Evolutionary conservation across 2,113 vertebrate species (phyloP), one percentile per base, ranked within the genome.

Genomic region (Scalopus aquaticus): DNA sequence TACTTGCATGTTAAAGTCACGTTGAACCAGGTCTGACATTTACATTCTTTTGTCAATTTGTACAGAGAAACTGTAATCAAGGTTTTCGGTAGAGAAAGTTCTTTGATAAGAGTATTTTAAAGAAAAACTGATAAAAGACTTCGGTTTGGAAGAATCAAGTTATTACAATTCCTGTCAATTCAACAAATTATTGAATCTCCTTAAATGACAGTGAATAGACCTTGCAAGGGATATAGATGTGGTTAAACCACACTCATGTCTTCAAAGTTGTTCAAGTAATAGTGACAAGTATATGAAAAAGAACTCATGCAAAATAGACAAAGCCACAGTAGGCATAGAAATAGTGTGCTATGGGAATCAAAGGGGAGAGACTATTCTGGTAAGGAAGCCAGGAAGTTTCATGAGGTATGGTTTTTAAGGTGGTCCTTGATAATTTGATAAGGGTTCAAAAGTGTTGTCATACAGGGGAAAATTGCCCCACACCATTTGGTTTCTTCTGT

Each of bases 11-110:
- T 35, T 79, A 88, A 94, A 80, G 13, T 85, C 17, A 56, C 62
- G 80, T 88, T 85, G 37, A 64, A 37, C 17, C 65, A 56, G 11
- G 22, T 72, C 42, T 74, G 26, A 79, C 20, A 54, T 73, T 91
- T 67, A 60, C 5, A 46, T 82, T 67, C 26, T 64, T 82, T 91
- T 73, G 54, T 8, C 69, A 76, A 28, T 6, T 20, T 92, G 16
- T 93, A 60, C 85, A 51, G 17, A 89, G n/a, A 85, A 88, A 88
- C 42, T 79, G 12, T 44, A 51, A 74, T 85, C 11, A 73, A 73
- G 32, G 13, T 35, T 90, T 56, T 54, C 24, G 24, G 30, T 35
- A 89, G 22, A 79, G 20, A 28, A 30, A 35, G 70, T 64, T 85
- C 16, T 49, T 84, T 84, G 46, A 16, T 83, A 81, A 62, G 70